These are phyloP conservation scores for Petromus typicus DNA, from an alignment of 2,113 vertebrate species.

Conservation along the genomic window DNA sequence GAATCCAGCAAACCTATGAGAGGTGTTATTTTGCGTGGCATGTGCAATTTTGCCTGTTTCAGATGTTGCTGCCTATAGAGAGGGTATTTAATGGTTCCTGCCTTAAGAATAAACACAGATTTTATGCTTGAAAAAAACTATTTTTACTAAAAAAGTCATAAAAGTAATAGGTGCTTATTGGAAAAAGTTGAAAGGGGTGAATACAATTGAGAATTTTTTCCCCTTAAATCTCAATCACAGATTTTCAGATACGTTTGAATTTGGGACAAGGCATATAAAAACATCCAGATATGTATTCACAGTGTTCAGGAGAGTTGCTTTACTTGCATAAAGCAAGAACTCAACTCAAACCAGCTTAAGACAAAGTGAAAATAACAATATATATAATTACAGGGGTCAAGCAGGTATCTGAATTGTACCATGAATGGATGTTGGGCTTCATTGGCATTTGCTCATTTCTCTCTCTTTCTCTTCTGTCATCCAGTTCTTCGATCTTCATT, in stretches of 20 bases:
- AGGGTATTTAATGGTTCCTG: neutral
- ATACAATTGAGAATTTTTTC: neutral
- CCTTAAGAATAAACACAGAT: neutral
- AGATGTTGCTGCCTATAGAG: neutral
- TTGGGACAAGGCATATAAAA: neutral
- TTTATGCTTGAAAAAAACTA: neutral
- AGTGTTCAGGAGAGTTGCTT: neutral
- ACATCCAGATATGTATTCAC: no score
- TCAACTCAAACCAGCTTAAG: neutral
- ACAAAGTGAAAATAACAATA: neutral
- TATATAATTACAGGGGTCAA: neutral
- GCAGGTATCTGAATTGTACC: neutral
- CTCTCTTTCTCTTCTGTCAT: neutral
- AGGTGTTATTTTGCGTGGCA: neutral
- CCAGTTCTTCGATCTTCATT: neutral
- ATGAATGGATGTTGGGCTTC: neutral
- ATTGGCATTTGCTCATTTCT: neutral
- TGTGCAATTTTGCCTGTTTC: neutral
- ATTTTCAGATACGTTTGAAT: neutral
- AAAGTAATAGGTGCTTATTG: neutral
- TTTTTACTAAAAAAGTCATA: constrained; percentile 14
- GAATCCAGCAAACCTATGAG: neutral
- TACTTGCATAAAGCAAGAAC: neutral
- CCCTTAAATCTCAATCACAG: neutral
- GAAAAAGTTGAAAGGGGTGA: neutral